Evolutionary conservation across 2,797 vertebrate species (phyloP), one percentile per base, ranked within the genome.

Genomic region (Amniataba percoides): DNA sequence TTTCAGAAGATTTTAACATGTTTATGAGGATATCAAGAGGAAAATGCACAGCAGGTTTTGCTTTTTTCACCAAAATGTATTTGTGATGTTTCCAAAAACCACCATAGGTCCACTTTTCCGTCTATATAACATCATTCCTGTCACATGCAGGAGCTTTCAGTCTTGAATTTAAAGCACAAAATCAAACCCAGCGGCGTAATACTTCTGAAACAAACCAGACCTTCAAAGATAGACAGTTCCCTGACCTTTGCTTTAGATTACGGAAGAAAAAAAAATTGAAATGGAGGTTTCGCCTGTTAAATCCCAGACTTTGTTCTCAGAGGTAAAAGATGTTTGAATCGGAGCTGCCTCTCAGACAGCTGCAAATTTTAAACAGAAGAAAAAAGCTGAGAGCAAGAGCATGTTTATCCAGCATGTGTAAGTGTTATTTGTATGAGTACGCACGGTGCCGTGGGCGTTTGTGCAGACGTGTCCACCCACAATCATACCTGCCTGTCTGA

Each of bases 191-290:
- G 62, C 3, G 23, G 34, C 40, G 48, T 56, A 53, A 74, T 12
- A 23, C 23, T 10, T 45, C 48, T 87, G 74, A 83, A 64, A 78
- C 39, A 76, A 75, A 69, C 40, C 80, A 83, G 85, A 57, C 69
- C 21, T 21, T 10, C 23, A 59, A 23, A 74, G 67, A 62, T 18
- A 14, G 70, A 78, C 56, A 43, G 56, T 48, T 58, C 36, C 14
- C 23, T 31, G 42, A 86, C 49, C 56, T 86, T 63, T 68, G 57
- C 45, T 72, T 76, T 18, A 46, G 55, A 77, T 72, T 68, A 58
- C 7, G 7, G 42, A 82, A 81, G 61, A 65, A 67, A 83, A 31
- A 31, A 31, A 31, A 40, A 74, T 64, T n/a, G 5, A 62, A 81
- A 70, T 14, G 16, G 13, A 80, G 46, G 27, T 60, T 66, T 67